Conservation (phyloP, 2,797 vertebrate species). For the Chelmon rostratus region DNA sequence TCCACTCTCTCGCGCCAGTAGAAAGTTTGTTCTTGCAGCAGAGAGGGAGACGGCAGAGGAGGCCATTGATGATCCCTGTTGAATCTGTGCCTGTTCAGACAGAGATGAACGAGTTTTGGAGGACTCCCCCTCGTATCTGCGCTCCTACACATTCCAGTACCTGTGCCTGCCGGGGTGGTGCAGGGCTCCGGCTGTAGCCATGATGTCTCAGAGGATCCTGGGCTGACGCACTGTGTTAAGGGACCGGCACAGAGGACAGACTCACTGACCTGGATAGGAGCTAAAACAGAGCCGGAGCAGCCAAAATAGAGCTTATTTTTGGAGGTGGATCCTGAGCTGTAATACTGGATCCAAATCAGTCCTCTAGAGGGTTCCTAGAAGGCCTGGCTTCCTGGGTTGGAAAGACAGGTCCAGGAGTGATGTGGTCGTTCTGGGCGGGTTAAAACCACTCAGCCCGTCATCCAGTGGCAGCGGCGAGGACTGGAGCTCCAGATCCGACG, state of each 20-base stretch:
- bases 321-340: slow-evolving; percentile 43
- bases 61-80: slow-evolving; percentile 32
- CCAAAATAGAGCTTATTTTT: slow-evolving; percentile 52
- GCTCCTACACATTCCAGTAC: slow-evolving; percentile 57
- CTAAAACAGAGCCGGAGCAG: slow-evolving; percentile 58
- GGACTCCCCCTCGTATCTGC: slow-evolving; percentile 29
- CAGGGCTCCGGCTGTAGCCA: slow-evolving; percentile 49
- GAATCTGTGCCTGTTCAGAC: slow-evolving; percentile 39
- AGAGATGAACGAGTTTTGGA: slow-evolving; percentile 45
- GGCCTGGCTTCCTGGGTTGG: slow-evolving; percentile 44
- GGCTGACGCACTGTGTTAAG: slow-evolving; percentile 69
- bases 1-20: slow-evolving; percentile 8
- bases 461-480: slow-evolving; percentile 55
- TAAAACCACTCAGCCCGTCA: slow-evolving; percentile 64
- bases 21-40: slow-evolving; percentile 71
- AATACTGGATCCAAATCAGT: slow-evolving; percentile 32
- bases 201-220: slow-evolving; percentile 70
- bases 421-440: slow-evolving; percentile 72
- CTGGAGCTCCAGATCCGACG: slow-evolving; percentile 36
- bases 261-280: slow-evolving; percentile 82
- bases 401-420: slow-evolving; percentile 67
- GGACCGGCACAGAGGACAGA: slow-evolving; percentile 69
- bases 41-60: slow-evolving; percentile 48
- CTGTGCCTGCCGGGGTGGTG: slow-evolving; percentile 58
- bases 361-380: slow-evolving; percentile 29